phyloP scores from a whole-genome alignment of 35 echinoderm and acorn worm species.

The Amphiura filiformis region DNA sequence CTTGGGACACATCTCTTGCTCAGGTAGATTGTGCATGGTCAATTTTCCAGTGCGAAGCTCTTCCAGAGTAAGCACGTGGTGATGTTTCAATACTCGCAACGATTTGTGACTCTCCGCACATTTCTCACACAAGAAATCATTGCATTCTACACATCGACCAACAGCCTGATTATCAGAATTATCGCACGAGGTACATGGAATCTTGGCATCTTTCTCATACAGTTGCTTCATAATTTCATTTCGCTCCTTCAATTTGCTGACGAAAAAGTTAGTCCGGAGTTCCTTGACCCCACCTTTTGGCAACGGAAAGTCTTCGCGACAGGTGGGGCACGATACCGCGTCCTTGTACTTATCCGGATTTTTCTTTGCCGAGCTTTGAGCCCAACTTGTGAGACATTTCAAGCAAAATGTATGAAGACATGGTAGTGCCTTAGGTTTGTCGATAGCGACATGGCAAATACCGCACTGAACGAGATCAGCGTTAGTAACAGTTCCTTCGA shows the following conservation, averaged over 20 bases:
- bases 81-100: background rate
- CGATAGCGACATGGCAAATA: background rate
- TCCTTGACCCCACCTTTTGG: background rate
- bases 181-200: background rate
- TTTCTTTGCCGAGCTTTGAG: background rate
- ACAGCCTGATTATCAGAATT: background rate
- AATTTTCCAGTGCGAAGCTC: conserved; percentile 1
- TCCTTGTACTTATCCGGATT: background rate
- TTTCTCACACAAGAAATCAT: background rate
- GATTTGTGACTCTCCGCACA: background rate
- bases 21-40: background rate
- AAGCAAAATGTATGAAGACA: conserved; percentile 18
- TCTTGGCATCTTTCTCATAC: background rate
- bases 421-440: background rate
- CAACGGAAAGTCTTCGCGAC: background rate
- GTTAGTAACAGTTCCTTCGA: background rate
- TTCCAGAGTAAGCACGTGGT: background rate
- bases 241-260: background rate
- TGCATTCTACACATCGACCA: background rate
- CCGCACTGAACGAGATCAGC: background rate
- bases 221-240: background rate
- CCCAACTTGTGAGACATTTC: background rate
- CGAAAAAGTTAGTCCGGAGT: background rate
- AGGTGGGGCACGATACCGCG: background rate
- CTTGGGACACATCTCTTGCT: background rate